Conservation (phyloP, 2,888 invertebrate species). For the Tortricodes alternella region DNA sequence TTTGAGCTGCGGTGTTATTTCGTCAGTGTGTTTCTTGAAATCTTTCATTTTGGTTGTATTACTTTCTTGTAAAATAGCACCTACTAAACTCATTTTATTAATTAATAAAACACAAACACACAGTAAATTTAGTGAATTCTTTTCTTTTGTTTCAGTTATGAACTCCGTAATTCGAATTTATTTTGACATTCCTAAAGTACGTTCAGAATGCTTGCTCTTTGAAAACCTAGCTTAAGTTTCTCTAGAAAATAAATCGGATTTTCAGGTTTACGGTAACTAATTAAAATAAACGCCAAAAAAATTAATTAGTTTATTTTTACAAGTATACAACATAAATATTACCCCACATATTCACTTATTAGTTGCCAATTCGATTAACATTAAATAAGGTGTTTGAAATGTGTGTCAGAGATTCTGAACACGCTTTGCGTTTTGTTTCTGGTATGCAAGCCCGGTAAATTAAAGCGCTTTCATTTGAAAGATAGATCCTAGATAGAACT, state of each 20-base stretch:
- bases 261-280: no score
- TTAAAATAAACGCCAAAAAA: no score
- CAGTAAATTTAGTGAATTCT: background rate
- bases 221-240: background rate
- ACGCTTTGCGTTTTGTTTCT: conserved; percentile 3
- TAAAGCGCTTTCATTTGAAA: background rate
- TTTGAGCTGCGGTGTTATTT: conserved; percentile 55
- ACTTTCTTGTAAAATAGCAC: conserved; percentile 65
- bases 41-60: conserved; percentile 60
- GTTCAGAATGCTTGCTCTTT: background rate
- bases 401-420: background rate
- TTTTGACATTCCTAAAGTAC: conserved; percentile 8
- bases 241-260: background rate
- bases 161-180: conserved; percentile 30
- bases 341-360: no score
- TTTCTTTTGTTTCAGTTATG: conserved; percentile 38
- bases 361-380: no score
- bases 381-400: no score
- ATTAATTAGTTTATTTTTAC: no score
- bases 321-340: no score
- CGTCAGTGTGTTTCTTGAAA: conserved; percentile 58
- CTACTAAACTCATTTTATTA: conserved; percentile 65
- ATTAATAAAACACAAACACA: background rate
- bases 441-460: background rate
- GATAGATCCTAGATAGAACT: background rate